Evolutionary conservation across 2,113 vertebrate species (phyloP), one percentile per base, ranked within the genome.

Genomic region (Carassius auratus): DNA sequence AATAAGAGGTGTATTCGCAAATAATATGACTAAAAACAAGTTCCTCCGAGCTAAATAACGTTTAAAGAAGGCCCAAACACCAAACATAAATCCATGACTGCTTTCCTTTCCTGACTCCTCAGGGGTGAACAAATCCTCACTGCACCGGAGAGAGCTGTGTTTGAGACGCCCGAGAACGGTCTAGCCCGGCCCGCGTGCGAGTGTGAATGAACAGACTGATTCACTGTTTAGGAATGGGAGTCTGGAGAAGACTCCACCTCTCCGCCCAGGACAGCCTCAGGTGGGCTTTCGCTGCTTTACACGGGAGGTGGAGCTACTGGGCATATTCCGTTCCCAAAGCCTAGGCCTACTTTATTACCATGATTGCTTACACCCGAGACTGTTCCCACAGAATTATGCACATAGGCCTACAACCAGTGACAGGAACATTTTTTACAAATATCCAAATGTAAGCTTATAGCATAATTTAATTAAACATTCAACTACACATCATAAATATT

Each of bases 151-250:
- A 55, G 74, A 59, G 21, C 71, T 57, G 33, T 19, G 23, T 84
- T 79, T 5, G 36, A 1, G 81, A 26, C 77, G 61, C 77, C 13
- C 81, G 33, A 30, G 36, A 88, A 88, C 89, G 55, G 90, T 88
- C 87, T 86, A 48, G 30, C 30, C 30, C 30, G 30, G 88, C 81
- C 75, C 38, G 78, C 30, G 88, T 86, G 89, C 91, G 92, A 93
- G 91, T 91, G 93, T 93, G 93, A 93, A 94, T 93, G 92, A 89
- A 91, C 86, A 33, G 84, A 21, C 91, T 92, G 93, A 93, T 91
- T 93, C 92, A 92, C 89, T 90, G 90, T 93, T 90, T 91, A 91
- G 92, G 92, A 94, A 92, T 92, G 91, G 89, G 82, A 73, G 77
- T 80, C 84, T 90, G 84, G 81, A 73, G 19, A 73, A 86, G 89